Conservation (phyloP, 2,888 invertebrate genomes). For the Oasisia sp. region DNA sequence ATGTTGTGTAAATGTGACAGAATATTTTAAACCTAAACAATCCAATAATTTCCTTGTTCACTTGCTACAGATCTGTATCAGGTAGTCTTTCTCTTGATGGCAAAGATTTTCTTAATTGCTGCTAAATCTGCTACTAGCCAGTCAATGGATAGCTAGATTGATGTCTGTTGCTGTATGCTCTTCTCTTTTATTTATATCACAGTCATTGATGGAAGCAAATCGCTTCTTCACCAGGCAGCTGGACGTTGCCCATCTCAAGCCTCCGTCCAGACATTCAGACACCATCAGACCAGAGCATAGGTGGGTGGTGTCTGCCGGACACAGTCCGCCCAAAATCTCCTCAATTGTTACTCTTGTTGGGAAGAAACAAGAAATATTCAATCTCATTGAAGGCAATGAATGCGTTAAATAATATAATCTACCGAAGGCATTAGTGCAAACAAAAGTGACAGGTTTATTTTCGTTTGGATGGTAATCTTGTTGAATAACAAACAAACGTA, state of each 20-base stretch:
- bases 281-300: conserved; percentile 49
- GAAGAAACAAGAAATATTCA: too few species aligned
- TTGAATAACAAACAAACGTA: too few species aligned
- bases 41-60: background rate
- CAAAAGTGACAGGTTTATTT: too few species aligned
- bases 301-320: conserved; percentile 39
- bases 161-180: background rate
- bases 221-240: conserved; percentile 58
- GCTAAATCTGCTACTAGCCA: background rate
- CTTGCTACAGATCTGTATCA: background rate
- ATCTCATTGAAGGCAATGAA: too few species aligned
- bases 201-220: conserved; percentile 60
- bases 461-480: too few species aligned
- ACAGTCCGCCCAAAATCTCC: background rate
- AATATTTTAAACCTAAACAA: background rate
- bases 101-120: background rate
- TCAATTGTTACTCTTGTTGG: too few species aligned
- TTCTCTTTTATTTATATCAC: conserved; percentile 13
- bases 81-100: background rate
- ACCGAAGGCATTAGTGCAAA: too few species aligned
- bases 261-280: conserved; percentile 44
- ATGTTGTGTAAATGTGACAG: too few species aligned
- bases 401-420: too few species aligned
- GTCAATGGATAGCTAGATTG: background rate
- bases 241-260: conserved; percentile 55